Percentiles rank a stretch among this genome's conserved stretches.
These are phyloP conservation scores for Vireo griseus DNA, from an alignment of 2,797 vertebrate genomes.

Conservation along the genomic window DNA sequence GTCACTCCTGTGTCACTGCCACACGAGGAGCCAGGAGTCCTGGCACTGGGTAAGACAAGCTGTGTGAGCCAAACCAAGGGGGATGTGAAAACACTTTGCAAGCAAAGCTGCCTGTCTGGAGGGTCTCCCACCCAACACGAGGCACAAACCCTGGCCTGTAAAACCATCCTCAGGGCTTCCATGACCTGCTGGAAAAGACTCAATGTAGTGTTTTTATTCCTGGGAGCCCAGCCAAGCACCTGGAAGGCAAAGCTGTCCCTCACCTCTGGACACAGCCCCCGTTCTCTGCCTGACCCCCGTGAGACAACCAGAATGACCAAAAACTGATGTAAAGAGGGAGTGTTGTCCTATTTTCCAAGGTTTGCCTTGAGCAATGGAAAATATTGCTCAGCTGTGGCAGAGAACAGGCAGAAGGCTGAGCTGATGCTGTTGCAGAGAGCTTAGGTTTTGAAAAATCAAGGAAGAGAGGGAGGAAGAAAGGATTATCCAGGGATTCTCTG, in stretches of 20 bases:
- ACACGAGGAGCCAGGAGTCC: neutral
- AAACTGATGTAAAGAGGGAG: neutral
- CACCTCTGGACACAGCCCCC: neutral
- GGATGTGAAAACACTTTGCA: neutral
- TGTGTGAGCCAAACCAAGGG: neutral
- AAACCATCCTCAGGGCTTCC: neutral
- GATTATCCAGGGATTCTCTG: neutral
- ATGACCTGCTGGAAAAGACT: neutral
- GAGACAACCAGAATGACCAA: fast-evolving
- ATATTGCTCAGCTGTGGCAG: neutral
- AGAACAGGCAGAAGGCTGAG: neutral
- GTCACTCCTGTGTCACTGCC: neutral
- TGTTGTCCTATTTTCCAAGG: neutral
- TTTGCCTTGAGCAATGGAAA: neutral
- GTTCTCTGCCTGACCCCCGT: neutral
- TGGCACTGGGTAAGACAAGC: neutral
- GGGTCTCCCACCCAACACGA: neutral
- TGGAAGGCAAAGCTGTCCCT: neutral
- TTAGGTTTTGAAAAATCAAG: neutral
- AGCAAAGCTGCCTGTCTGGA: neutral
- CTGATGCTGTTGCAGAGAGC: neutral
- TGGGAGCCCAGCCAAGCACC: neutral
- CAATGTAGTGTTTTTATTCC: neutral
- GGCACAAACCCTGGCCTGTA: neutral
- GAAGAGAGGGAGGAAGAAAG: neutral